Percentiles rank a stretch among this genome's conserved stretches.
These are phyloP conservation scores for Syngnathus scovelli DNA, from an alignment of 2,113 vertebrate genomes.

Conservation along the genomic window DNA sequence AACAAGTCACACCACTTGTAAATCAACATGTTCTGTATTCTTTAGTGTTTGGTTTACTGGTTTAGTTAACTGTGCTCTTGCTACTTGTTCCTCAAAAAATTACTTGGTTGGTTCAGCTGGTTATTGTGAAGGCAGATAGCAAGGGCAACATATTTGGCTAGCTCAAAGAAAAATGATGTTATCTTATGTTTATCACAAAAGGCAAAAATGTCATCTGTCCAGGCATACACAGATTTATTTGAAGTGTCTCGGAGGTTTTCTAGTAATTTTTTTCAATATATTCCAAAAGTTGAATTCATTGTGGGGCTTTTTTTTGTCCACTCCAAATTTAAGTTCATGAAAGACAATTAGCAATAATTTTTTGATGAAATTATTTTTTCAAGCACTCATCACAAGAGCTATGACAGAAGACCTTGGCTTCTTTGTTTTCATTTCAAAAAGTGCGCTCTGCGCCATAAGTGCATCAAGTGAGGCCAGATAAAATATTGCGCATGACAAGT, in stretches of 20 bases:
- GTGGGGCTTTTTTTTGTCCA: neutral
- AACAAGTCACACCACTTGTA: conserved; percentile 14
- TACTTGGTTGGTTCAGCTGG: too few species aligned
- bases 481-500: neutral
- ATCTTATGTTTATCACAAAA: too few species aligned
- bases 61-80: neutral
- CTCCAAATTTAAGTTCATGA: neutral
- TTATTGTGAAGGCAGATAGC: neutral
- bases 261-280: neutral
- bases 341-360: neutral
- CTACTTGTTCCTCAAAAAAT: neutral
- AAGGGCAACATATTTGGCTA: too few species aligned
- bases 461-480: neutral
- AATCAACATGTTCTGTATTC: conserved; percentile 13
- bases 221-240: neutral
- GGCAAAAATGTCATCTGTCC: too few species aligned
- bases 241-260: neutral
- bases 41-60: neutral
- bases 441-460: neutral
- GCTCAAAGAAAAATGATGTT: too few species aligned
- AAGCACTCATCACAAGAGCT: neutral
- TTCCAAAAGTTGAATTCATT: neutral
- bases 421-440: neutral
- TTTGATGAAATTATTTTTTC: neutral
- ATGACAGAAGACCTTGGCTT: neutral